phyloP scores from a whole-genome alignment of 2,888 invertebrate genomes.

The Catocala fraxini region DNA sequence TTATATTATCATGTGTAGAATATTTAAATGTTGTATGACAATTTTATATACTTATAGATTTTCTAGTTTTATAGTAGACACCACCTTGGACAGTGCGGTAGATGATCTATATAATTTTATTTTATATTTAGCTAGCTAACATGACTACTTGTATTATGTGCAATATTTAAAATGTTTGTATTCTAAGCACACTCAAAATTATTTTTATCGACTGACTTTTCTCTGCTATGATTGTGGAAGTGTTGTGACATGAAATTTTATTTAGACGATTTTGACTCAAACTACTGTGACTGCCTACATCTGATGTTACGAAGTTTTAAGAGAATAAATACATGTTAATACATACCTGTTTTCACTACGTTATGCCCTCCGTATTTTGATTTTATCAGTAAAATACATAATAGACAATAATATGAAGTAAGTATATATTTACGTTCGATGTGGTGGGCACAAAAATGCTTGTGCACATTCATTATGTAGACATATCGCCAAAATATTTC shows the following conservation, averaged over 20 bases:
- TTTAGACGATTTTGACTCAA: no score
- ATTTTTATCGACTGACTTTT: no score
- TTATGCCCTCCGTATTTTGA: not conserved
- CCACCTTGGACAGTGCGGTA: slow-evolving; percentile 19
- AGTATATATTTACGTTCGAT: not conserved
- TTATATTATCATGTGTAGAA: slow-evolving; percentile 18
- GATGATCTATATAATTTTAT: slow-evolving; percentile 20
- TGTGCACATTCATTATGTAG: slow-evolving; percentile 10
- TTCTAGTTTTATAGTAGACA: slow-evolving; percentile 18
- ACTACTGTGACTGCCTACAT: no score
- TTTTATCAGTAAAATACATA: not conserved
- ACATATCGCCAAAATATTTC: slow-evolving; percentile 61
- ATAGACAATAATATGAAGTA: not conserved
- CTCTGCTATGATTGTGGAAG: no score
- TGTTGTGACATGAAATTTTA: no score
- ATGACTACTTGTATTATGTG: slow-evolving; percentile 22
- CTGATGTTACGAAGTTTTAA: no score
- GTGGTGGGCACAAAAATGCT: not conserved
- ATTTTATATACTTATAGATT: slow-evolving; percentile 15
- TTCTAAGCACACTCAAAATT: no score
- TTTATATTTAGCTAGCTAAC: slow-evolving; percentile 17
- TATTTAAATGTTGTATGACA: slow-evolving; percentile 12
- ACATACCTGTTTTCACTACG: not conserved
- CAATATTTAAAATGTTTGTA: slow-evolving; percentile 16
- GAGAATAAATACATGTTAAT: no score